Percentiles rank a stretch among this genome's conserved stretches.
These are phyloP conservation scores for Apodemus sylvaticus DNA, from an alignment of 2,113 vertebrate genomes.

Conservation along the genomic window DNA sequence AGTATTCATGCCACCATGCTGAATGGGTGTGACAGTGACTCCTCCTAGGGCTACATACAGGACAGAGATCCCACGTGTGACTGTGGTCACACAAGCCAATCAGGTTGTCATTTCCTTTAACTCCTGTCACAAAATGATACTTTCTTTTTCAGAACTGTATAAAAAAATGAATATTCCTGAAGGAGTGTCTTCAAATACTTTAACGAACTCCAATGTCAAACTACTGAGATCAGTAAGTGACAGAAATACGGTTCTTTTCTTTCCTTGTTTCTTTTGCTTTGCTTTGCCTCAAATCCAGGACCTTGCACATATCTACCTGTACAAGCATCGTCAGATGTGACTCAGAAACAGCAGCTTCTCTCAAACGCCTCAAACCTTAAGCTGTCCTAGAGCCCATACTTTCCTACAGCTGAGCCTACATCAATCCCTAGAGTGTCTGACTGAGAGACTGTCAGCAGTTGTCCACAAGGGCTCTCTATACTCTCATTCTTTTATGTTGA, in stretches of 20 bases:
- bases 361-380: not conserved
- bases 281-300: not conserved
- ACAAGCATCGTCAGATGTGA: not conserved
- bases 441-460: not conserved
- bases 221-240: conserved; percentile 55
- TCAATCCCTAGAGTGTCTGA: not conserved
- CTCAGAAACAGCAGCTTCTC: not conserved
- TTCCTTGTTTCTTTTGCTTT: not conserved
- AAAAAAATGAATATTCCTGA: conserved; percentile 9
- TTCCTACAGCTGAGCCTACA: not conserved
- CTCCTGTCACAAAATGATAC: not conserved
- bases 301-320: not conserved
- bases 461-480: not conserved
- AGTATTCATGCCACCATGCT: not conserved
- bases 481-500: not conserved
- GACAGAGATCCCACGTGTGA: not conserved
- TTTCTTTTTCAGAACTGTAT: conserved; percentile 36
- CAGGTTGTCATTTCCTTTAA: not conserved
- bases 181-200: not conserved
- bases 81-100: not conserved
- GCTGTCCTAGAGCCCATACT: not conserved
- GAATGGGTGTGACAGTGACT: not conserved
- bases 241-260: not conserved
- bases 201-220: not conserved
- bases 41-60: not conserved